Percentiles rank a stretch among this genome's conserved stretches.
Conservation (phyloP, 2,888 invertebrate genomes). For the Andrena bicolor region DNA sequence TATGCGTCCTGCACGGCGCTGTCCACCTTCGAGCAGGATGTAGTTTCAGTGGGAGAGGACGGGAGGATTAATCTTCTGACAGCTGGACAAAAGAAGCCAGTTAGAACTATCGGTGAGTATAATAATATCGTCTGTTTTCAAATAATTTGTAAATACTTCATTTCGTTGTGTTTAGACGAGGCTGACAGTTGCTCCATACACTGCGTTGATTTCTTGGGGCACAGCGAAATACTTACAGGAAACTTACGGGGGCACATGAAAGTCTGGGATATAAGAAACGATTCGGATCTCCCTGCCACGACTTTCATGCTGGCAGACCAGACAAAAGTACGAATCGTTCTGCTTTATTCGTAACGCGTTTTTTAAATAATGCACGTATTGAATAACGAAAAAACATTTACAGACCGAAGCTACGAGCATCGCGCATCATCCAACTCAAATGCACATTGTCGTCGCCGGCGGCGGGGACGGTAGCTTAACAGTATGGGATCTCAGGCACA, state of each 20-base stretch:
- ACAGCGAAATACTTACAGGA: slow-evolving; percentile 92
- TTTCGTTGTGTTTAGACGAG: slow-evolving; percentile 85
- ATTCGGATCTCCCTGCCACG: slow-evolving; percentile 88
- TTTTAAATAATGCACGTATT: not conserved
- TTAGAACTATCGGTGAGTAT: slow-evolving; percentile 86
- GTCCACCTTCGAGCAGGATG: slow-evolving; percentile 91
- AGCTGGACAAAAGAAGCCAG: slow-evolving; percentile 85
- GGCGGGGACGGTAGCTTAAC: slow-evolving; percentile 94
- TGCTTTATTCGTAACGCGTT: not conserved
- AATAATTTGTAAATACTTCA: slow-evolving; percentile 5
- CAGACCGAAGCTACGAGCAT: slow-evolving; percentile 91
- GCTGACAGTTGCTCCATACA: slow-evolving; percentile 94
- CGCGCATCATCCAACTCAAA: slow-evolving; percentile 94
- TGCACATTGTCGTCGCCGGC: slow-evolving; percentile 93
- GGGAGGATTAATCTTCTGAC: slow-evolving; percentile 89
- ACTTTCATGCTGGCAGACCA: slow-evolving; percentile 92
- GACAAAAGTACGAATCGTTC: slow-evolving; percentile 75
- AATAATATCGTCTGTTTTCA: not conserved
- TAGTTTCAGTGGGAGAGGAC: slow-evolving; percentile 94
- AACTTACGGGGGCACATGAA: slow-evolving; percentile 96
- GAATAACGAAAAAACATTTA: slow-evolving; percentile 27
- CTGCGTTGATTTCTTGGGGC: slow-evolving; percentile 91
- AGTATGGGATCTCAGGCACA: slow-evolving; percentile 95
- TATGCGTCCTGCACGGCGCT: slow-evolving; percentile 91
- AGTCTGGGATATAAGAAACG: slow-evolving; percentile 92